Evolutionary conservation across 2,113 vertebrate genomes (phyloP).

Genomic region (Nothobranchius furzeri): DNA sequence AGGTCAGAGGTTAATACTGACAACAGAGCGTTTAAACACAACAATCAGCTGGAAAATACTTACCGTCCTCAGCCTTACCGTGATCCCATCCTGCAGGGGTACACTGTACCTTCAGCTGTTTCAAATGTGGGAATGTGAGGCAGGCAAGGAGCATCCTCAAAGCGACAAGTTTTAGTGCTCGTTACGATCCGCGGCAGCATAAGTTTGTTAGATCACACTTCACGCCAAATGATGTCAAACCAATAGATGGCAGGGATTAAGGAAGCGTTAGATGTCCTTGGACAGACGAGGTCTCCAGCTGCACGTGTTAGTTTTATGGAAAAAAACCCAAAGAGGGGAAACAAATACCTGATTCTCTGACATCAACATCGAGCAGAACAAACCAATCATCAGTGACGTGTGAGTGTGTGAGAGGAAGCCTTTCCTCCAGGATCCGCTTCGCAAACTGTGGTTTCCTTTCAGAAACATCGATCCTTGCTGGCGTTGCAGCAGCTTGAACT

Average conservation of each 20-base stretch:
- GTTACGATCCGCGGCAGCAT: conserved; percentile 6
- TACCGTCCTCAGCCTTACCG: conserved; percentile 11
- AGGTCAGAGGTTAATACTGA: neutral
- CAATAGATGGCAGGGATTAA: conserved; percentile 11
- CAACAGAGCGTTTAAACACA: neutral
- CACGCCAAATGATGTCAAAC: conserved; percentile 20
- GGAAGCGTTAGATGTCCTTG: conserved; percentile 11
- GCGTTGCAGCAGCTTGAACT: conserved; percentile 12
- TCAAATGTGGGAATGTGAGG: neutral
- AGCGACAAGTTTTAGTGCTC: conserved; percentile 23
- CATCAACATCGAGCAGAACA: conserved; percentile 64
- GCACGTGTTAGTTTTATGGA: conserved; percentile 41
- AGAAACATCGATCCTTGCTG: conserved; percentile 24
- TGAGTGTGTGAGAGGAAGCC: conserved; percentile 26
- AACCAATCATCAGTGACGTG: conserved; percentile 72
- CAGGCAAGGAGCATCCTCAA: conserved; percentile 31
- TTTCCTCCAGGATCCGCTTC: conserved; percentile 60
- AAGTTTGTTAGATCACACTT: conserved; percentile 32
- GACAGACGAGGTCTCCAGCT: neutral
- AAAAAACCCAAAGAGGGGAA: conserved; percentile 9
- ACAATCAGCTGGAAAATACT: conserved; percentile 18
- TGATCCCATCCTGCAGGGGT: conserved; percentile 6
- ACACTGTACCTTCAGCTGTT: conserved; percentile 60
- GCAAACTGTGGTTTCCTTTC: conserved; percentile 56
- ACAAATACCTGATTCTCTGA: conserved; percentile 61